Percentiles rank a stretch among this genome's conserved stretches.
Evolutionary conservation across 2,113 vertebrate genomes (phyloP).

Genomic region (Aythya baeri): DNA sequence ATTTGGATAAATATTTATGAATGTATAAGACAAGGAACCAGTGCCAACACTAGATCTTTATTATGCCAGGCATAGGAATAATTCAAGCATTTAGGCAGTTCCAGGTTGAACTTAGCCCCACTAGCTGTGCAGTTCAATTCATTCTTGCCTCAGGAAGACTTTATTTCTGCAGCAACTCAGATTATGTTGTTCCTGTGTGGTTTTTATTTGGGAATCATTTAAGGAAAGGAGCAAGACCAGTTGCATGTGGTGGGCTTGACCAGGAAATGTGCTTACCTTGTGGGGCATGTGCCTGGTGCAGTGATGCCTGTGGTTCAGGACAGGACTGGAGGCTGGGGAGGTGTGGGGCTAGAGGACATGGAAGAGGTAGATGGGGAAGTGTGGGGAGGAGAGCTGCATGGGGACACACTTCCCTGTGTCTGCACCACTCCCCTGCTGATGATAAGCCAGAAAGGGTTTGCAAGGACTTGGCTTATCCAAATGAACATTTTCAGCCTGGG

Average conservation of each 20-base stretch:
- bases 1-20: slow-evolving; percentile 42
- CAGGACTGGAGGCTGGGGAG: neutral
- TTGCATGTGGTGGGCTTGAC: neutral
- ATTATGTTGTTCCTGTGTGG: neutral
- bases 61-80: slow-evolving; percentile 39
- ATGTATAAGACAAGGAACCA: slow-evolving; percentile 29
- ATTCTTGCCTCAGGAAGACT: neutral
- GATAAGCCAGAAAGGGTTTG: neutral
- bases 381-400: neutral
- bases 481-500: neutral
- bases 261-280: neutral
- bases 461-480: neutral
- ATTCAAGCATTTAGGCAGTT: slow-evolving; percentile 35
- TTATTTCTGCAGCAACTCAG: neutral
- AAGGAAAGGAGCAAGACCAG: neutral
- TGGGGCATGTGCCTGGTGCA: neutral
- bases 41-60: slow-evolving; percentile 50
- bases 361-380: neutral
- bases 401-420: neutral
- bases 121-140: neutral
- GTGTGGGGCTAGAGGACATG: neutral
- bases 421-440: neutral
- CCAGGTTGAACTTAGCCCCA: neutral
- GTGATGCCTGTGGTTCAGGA: fast-evolving
- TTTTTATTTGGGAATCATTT: neutral